Evolutionary conservation across 1,140 invertebrate genomes (phyloP).

Genomic region (Teleogryllus occipitalis): DNA sequence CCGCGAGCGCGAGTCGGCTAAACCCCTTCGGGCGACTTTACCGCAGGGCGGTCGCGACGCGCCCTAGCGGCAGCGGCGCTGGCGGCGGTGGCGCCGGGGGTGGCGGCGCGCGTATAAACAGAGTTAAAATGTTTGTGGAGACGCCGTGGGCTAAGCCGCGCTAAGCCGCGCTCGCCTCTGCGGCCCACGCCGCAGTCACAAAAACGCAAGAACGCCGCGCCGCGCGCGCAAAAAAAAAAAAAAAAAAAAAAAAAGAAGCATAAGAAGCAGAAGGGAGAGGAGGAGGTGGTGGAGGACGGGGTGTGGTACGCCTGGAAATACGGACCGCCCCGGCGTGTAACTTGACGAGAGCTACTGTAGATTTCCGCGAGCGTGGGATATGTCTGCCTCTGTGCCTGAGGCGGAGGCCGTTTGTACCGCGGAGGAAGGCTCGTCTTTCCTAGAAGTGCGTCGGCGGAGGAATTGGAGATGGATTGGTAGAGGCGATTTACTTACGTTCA

Average conservation of each 20-base stretch:
- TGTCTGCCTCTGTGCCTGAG: too few relatives aligned
- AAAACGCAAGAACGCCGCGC: neutral
- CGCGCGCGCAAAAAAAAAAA: too few relatives aligned
- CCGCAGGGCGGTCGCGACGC: too few relatives aligned
- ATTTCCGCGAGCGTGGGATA: too few relatives aligned
- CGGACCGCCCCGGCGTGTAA: neutral
- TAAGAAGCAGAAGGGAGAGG: neutral
- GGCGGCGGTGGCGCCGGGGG: too few relatives aligned
- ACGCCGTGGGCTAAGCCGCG: neutral
- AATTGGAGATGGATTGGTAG: too few relatives aligned
- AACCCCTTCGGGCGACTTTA: neutral
- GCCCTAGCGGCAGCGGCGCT: neutral
- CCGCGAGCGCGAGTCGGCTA: neutral
- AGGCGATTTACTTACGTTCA: too few relatives aligned
- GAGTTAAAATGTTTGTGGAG: slow-evolving; percentile 4
- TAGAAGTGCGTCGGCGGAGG: too few relatives aligned
- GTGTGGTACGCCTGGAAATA: neutral
- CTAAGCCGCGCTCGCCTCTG: neutral
- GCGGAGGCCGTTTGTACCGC: too few relatives aligned
- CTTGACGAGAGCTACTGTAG: neutral
- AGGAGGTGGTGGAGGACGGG: neutral
- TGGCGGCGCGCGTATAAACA: neutral
- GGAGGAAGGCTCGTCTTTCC: too few relatives aligned
- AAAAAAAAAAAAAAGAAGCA: neutral
- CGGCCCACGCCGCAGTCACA: neutral